Conservation (phyloP, 2,113 vertebrate species). For the Glareola pratincola region DNA sequence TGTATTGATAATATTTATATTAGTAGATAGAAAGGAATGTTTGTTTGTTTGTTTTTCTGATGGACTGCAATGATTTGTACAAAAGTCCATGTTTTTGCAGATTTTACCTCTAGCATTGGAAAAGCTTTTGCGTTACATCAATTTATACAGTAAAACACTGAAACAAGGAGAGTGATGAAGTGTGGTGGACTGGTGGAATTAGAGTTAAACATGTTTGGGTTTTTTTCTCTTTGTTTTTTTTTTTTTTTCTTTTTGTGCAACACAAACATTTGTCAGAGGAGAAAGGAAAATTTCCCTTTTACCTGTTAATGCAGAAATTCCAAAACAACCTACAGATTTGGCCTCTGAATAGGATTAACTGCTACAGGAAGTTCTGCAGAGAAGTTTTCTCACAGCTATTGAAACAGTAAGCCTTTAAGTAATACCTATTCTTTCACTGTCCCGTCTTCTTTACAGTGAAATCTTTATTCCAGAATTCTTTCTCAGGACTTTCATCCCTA, state of each 20-base stretch:
- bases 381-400: background rate
- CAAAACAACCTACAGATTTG: background rate
- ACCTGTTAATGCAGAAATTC: background rate
- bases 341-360: background rate
- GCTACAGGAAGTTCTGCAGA: background rate
- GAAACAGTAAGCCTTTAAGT: background rate
- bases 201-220: background rate
- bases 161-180: background rate
- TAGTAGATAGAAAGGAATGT: background rate
- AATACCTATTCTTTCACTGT: background rate
- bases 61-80: background rate
- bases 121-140: background rate
- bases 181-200: background rate
- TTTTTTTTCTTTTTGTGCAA: background rate
- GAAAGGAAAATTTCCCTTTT: background rate
- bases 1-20: background rate
- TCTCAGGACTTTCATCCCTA: background rate
- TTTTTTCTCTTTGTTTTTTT: background rate
- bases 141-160: background rate
- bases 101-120: background rate
- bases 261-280: background rate
- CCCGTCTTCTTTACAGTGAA: background rate
- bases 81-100: background rate
- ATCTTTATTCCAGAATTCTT: background rate
- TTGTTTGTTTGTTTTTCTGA: accelerated